Evolutionary conservation across 2,113 vertebrate species (phyloP), one percentile per base, ranked within the genome.

Genomic region (Nycticryphes semicollaris): DNA sequence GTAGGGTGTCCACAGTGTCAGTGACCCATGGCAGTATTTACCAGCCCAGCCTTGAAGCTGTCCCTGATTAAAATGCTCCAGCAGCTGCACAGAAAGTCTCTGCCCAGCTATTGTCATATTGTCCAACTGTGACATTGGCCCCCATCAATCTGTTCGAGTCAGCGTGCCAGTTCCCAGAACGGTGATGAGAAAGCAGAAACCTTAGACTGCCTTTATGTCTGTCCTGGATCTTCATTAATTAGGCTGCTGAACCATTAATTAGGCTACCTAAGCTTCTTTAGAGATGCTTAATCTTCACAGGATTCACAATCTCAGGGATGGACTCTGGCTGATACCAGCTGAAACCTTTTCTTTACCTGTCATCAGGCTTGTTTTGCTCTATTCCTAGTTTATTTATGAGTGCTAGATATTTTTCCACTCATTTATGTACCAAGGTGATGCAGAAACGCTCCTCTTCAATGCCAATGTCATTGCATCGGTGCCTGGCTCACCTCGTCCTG

Each of bases 191-290:
- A 84, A 87, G 90, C 84, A 87, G 48, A 89, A 92, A 69, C 78
- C 64, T 72, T 60, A 47, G 24, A 3, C 64, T 68, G 80, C 28
- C 70, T 91, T 51, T 63, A 8, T 41, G 16, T 45, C 53, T 69
- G 60, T 45, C 88, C 77, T 21, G 39, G 12, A 87, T 81, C 92
- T 92, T 94, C 57, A 47, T 75, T 96, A 96, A 91, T 96, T 92
- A 97, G 96, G 76, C 51, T 75, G 75, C 68, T 68, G 86, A 74
- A 67, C 60, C 80, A 68, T 89, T 96, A 89, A 95, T 96, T 94
- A 94, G 92, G 88, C 86, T 84, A n/a, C 62, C 62, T 95, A 96
- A 92, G 93, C 92, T 96, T 25, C 96, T 94, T 96, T 88, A 67
- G 82, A 83, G 87, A 57, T 77, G 75, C 64, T 82, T 93, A 90